Conservation (phyloP, 2,113 vertebrate species). For the Deroptyus accipitrinus region DNA sequence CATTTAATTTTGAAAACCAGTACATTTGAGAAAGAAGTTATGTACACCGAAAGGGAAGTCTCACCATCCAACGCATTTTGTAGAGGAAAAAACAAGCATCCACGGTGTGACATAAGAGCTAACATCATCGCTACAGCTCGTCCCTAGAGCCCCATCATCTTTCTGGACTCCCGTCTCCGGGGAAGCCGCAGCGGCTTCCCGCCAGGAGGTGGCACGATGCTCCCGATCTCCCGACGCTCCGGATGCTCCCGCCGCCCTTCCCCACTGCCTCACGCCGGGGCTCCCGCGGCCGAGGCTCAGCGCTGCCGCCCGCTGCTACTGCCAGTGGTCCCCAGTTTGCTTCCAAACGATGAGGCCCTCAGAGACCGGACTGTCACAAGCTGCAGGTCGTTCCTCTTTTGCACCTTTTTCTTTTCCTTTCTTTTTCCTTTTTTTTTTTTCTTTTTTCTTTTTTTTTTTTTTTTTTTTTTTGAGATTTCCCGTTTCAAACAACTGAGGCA, state of each 20-base stretch:
- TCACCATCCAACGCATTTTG: fast-evolving
- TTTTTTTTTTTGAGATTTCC: neutral
- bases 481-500: neutral
- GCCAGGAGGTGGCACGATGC: neutral
- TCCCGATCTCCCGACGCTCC: neutral
- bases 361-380: neutral
- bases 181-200: neutral
- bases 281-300: neutral
- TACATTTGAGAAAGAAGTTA: neutral
- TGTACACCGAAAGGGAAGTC: neutral
- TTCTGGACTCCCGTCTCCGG: fast-evolving
- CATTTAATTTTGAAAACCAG: neutral
- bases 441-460: fast-evolving
- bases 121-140: fast-evolving
- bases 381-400: neutral
- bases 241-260: neutral
- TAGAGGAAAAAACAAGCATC: fast-evolving
- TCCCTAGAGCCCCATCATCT: fast-evolving
- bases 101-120: neutral
- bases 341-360: no score
- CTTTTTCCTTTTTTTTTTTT: no score
- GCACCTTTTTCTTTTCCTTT: neutral
- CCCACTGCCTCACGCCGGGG: neutral
- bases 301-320: neutral
- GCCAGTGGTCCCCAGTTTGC: fast-evolving